phyloP scores from a whole-genome alignment of 53 echinoderm and acorn worm genomes.

The Luidia sarsii region DNA sequence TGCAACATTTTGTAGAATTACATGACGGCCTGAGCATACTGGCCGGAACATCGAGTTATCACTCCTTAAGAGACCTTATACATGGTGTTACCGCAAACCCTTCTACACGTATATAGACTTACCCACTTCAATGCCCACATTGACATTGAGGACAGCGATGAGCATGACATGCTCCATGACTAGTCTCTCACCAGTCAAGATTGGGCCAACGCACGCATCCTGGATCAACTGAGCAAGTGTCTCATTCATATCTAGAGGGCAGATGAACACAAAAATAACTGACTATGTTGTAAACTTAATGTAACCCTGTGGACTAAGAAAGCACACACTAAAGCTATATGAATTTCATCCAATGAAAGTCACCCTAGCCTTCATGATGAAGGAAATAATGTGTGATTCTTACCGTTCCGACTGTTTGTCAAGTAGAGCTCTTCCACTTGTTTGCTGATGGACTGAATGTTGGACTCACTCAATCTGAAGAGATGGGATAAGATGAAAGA shows the following conservation, averaged over 20 bases:
- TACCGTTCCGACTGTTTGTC: conserved; percentile 78
- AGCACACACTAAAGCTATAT: no score
- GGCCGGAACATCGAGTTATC: no score
- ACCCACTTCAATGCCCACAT: conserved; percentile 98
- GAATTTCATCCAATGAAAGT: no score
- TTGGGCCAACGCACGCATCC: conserved; percentile 67
- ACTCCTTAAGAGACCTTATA: no score
- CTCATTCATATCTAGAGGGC: conserved; percentile 71
- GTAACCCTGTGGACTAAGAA: no score
- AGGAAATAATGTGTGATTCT: not conserved
- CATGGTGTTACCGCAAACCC: no score
- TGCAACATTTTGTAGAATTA: no score
- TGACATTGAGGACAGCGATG: conserved; percentile 74
- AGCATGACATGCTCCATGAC: conserved; percentile 89
- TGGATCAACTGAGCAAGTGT: conserved; percentile 62
- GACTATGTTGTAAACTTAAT: no score
- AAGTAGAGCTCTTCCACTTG: conserved; percentile 87
- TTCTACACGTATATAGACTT: no score
- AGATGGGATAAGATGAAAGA: not conserved
- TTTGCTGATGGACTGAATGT: conserved; percentile 72
- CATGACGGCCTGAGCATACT: no score
- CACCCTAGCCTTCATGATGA: no score
- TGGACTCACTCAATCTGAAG: conserved; percentile 81
- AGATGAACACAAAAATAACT: not conserved
- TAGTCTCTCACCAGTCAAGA: conserved; percentile 79